Conservation (phyloP, 2,113 vertebrate genomes). For the Onychostruthus taczanowskii region DNA sequence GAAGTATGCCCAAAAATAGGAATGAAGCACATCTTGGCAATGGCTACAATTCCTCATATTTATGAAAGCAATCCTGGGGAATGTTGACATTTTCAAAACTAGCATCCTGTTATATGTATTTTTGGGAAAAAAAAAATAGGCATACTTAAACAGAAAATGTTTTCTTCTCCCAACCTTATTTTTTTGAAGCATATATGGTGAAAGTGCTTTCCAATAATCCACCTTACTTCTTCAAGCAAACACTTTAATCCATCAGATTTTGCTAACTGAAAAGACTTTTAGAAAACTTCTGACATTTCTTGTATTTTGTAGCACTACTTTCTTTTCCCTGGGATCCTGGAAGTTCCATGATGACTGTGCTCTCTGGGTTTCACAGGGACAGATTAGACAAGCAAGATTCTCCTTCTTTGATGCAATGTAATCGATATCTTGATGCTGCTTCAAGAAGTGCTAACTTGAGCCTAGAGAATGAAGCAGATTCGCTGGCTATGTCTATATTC, state of each 20-base stretch:
- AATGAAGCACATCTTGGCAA: conserved; percentile 26
- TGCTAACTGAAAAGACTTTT: background rate
- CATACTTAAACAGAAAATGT: background rate
- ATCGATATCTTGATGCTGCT: background rate
- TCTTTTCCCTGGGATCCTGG: background rate
- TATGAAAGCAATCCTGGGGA: conserved; percentile 4
- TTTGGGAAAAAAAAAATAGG: background rate
- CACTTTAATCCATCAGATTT: background rate
- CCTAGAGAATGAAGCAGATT: background rate
- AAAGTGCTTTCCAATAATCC: background rate
- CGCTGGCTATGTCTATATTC: background rate
- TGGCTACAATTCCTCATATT: background rate
- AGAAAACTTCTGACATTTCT: background rate
- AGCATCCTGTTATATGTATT: background rate
- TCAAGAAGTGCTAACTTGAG: background rate
- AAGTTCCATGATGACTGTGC: background rate
- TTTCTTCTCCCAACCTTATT: background rate
- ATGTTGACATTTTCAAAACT: conserved; percentile 12
- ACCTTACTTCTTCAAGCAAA: background rate
- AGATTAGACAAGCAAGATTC: background rate
- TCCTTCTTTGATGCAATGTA: background rate
- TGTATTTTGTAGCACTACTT: background rate
- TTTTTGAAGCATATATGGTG: background rate
- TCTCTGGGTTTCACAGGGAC: background rate
- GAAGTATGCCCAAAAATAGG: conserved; percentile 27